Evolutionary conservation across 2,888 invertebrate species (phyloP), one percentile per base, ranked within the genome.

Genomic region (Syrista parreyssii): DNA sequence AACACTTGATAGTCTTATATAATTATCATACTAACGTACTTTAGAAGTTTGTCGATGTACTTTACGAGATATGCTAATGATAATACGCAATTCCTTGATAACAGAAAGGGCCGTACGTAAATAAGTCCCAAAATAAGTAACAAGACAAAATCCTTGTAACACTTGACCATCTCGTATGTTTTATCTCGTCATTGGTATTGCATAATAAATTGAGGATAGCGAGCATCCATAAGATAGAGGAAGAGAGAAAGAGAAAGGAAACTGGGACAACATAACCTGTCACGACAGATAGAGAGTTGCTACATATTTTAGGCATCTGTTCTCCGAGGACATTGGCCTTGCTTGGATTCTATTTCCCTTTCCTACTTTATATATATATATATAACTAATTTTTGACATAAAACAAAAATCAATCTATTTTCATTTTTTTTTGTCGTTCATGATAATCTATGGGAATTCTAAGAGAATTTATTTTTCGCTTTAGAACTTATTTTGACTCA

Each of bases 141-240:
- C 15, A 23, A 23, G 6, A 55, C 9, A 55, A 80, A 80, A 86
- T 86, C 87, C 88, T 88, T 88, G 88, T 87, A 87, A 87, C 84
- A 87, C 82, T 86, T 87, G 55, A 55, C 55, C 55, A 55, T 55
- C 23, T 23, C 23, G 55, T 55, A 55, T 23, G 55, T 9, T 55
- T 0, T 9, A 9, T 55, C 55, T 9, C 23, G 15, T 55, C 23
- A 55, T 55, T 23, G 6, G 0, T 23, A 55, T 55, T 55, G 23
- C 55, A 55, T 55, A 55, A 55, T 55, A 23, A 15, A 23, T 55
- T 55, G 55, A 55, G 55, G 23, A 55, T 55, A 55, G 9, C 23
- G 23, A 23, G 23, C 6, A 55, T 9, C 23, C 23, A 23, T 2
- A 15, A 55, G 55, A 23, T 23, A 0, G 23, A 23, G 9, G 9